Evolutionary conservation across 1,140 invertebrate species (phyloP).

Genomic region (Nilaparvata lugens): DNA sequence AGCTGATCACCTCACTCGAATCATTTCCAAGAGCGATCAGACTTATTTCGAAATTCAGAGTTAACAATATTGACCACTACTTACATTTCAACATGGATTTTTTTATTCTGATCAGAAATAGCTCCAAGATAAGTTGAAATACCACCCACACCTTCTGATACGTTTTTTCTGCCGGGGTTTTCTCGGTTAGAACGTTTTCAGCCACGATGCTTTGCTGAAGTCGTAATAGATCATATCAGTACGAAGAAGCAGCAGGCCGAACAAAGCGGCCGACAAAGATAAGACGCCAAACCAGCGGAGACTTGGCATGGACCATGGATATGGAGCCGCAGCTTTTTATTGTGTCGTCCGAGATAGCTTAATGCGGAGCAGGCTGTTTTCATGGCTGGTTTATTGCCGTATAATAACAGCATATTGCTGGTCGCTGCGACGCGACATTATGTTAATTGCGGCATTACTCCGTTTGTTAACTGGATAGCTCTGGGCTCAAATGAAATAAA

Average conservation of each 20-base stretch:
- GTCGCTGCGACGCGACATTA: not conserved
- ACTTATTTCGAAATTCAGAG: no score
- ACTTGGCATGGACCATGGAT: slow-evolving; percentile 1
- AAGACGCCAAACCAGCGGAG: not conserved
- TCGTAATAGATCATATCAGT: not conserved
- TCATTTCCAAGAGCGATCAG: no score
- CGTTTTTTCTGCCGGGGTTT: not conserved
- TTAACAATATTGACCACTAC: no score
- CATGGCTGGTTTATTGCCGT: slow-evolving; percentile 1
- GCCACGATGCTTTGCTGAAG: not conserved
- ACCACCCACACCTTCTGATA: no score
- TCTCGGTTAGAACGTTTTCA: not conserved
- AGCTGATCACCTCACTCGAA: no score
- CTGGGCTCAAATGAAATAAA: no score
- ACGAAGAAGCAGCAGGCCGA: not conserved
- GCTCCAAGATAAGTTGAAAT: no score
- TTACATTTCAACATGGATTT: no score
- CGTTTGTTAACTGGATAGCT: no score
- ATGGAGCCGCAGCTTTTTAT: not conserved
- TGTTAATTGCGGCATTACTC: not conserved
- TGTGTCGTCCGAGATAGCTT: slow-evolving; percentile 4
- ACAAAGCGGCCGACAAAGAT: not conserved
- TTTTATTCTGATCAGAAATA: no score
- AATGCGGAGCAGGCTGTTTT: not conserved
- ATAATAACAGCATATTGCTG: slow-evolving; percentile 7